Evolutionary conservation across 1,140 invertebrate genomes (phyloP).

Genomic region (Oreohelix idahoensis): DNA sequence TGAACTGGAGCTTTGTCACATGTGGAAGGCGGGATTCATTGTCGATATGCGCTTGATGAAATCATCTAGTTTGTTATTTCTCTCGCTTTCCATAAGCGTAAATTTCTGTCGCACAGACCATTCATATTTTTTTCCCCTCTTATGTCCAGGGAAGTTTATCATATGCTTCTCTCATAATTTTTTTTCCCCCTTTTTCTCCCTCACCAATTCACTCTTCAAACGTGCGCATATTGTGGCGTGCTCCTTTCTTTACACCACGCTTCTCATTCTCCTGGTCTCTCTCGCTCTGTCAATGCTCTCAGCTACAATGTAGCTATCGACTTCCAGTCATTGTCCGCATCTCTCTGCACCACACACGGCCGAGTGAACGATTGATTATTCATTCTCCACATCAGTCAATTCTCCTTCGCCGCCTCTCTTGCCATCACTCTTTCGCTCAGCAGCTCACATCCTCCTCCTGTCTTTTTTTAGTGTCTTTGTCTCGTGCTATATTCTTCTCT

Average conservation of each 20-base stretch:
- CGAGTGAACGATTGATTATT: constrained; percentile 20
- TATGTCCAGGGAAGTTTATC: no score
- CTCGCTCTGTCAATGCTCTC: not conserved
- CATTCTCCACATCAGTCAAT: not conserved
- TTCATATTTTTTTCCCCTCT: no score
- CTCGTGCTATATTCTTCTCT: not conserved
- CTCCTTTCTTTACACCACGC: not conserved
- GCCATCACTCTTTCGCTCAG: not conserved
- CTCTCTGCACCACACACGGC: not conserved
- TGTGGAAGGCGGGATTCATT: not conserved
- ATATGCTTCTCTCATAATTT: no score
- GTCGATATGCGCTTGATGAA: not conserved
- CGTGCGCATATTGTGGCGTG: not conserved
- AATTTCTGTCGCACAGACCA: no score
- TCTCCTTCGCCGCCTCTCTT: not conserved
- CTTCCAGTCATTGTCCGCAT: not conserved
- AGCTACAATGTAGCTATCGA: not conserved
- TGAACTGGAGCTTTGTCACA: not conserved
- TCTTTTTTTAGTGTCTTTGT: not conserved
- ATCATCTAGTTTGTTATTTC: not conserved
- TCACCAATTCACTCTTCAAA: not conserved
- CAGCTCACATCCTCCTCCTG: not conserved
- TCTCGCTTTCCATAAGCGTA: not conserved
- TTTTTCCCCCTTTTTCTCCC: not conserved
- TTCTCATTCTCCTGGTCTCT: not conserved